phyloP scores from a whole-genome alignment of 2,888 invertebrate species.

The Thyatira batis region DNA sequence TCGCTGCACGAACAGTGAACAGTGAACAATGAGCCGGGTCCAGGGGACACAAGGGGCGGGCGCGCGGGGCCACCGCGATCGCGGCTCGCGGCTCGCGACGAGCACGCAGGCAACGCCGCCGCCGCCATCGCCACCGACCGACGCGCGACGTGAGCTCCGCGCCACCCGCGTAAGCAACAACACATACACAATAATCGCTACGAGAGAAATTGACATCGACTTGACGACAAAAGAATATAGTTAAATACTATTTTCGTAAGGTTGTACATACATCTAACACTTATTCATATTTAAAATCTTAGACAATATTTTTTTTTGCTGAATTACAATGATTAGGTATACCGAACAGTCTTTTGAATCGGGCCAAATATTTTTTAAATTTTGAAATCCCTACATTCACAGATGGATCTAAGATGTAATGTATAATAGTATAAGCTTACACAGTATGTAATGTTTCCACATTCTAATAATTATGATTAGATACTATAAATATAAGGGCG shows the following conservation, averaged over 20 bases:
- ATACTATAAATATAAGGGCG: constrained; percentile 21
- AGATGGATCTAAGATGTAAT: constrained; percentile 69
- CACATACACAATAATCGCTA: constrained; percentile 56
- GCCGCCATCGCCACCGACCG: constrained; percentile 10
- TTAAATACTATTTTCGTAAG: constrained; percentile 48
- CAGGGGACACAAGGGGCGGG: constrained; percentile 4
- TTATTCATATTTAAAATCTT: constrained; percentile 53
- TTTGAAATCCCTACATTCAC: constrained; percentile 76
- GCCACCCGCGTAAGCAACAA: constrained; percentile 47
- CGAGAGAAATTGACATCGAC: constrained; percentile 65
- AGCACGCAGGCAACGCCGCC: constrained; percentile 11
- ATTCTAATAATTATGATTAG: constrained; percentile 22
- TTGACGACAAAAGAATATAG: constrained; percentile 57
- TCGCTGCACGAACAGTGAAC: constrained; percentile 54
- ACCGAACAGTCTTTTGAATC: constrained; percentile 87
- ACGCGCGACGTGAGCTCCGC: neutral
- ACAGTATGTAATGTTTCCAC: constrained; percentile 39
- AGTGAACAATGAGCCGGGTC: constrained; percentile 30
- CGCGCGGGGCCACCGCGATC: neutral
- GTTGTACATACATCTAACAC: constrained; percentile 65
- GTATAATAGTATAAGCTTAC: constrained; percentile 55
- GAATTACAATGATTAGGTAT: constrained; percentile 82
- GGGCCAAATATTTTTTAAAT: constrained; percentile 84
- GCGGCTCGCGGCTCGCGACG: constrained; percentile 17
- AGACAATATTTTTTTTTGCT: constrained; percentile 57